Conservation (phyloP, 2,113 vertebrate species). For the Barbus barbus region DNA sequence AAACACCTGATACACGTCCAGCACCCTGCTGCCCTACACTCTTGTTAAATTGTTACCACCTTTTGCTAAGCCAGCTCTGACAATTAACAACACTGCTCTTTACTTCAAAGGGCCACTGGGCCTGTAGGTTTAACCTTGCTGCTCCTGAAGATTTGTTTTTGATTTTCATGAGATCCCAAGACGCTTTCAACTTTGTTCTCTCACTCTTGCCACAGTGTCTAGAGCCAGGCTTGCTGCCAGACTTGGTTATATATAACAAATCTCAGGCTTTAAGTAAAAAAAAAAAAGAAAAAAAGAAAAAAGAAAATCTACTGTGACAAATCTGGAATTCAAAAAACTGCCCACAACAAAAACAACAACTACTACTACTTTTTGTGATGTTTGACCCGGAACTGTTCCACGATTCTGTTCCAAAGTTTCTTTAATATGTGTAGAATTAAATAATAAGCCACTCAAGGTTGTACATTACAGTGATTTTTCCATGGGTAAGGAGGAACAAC, state of each 20-base stretch:
- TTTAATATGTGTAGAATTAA: not conserved
- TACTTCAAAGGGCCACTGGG: conserved; percentile 88
- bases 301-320: not conserved
- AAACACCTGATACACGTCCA: conserved; percentile 93
- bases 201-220: conserved; percentile 17
- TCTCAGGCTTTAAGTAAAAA: not conserved
- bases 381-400: not conserved
- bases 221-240: conserved; percentile 24
- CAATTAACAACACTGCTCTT: conserved; percentile 91
- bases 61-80: conserved; percentile 90
- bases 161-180: conserved; percentile 78
- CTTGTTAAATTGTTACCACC: conserved; percentile 99
- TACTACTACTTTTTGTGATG: not conserved
- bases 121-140: conserved; percentile 88
- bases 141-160: conserved; percentile 77
- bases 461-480: not conserved
- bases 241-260: conserved; percentile 31
- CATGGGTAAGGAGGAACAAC: not conserved
- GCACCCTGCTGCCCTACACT: conserved; percentile 79
- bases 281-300: too few species aligned
- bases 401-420: not conserved
- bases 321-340: conserved; percentile 2
- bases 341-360: not conserved
- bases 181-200: conserved; percentile 81
- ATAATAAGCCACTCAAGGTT: not conserved